Evolutionary conservation across 2,797 vertebrate genomes (phyloP).

Genomic region (Spea hammondii): DNA sequence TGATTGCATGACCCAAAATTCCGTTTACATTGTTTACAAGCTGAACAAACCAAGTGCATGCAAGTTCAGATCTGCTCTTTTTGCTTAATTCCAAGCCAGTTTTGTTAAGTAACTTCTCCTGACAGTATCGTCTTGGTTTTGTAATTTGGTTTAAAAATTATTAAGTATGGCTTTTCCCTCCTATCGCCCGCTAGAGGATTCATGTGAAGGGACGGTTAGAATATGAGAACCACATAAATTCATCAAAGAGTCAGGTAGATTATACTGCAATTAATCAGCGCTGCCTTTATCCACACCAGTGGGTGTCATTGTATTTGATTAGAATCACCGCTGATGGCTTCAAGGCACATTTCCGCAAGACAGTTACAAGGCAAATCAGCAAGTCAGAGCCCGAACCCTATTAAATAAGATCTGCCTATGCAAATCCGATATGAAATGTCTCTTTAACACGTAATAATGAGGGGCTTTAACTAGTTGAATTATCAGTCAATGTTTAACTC

Average conservation of each 20-base stretch:
- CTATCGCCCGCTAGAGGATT: slow-evolving; percentile 4
- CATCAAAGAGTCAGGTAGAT: slow-evolving; percentile 49
- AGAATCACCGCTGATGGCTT: slow-evolving; percentile 52
- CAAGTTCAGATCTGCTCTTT: slow-evolving; percentile 5
- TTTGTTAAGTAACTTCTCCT: slow-evolving; percentile 23
- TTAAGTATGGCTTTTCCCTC: slow-evolving; percentile 23
- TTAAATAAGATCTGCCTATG: slow-evolving; percentile 42
- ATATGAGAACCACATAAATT: slow-evolving; percentile 36
- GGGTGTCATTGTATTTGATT: slow-evolving; percentile 45
- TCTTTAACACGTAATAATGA: slow-evolving; percentile 16
- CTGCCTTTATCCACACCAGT: slow-evolving; percentile 53
- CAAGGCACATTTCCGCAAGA: slow-evolving; percentile 54
- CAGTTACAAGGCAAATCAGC: slow-evolving; percentile 45
- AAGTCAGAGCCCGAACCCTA: slow-evolving; percentile 43
- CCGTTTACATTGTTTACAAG: slow-evolving; percentile 19
- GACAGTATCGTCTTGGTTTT: background rate
- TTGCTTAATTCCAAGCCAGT: background rate
- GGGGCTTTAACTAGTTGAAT: too few species aligned
- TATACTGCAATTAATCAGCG: slow-evolving; percentile 54
- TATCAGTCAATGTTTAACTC: too few species aligned
- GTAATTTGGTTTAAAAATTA: slow-evolving; percentile 32
- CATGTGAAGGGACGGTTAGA: slow-evolving; percentile 5
- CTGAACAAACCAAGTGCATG: slow-evolving; percentile 14
- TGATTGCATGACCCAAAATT: background rate
- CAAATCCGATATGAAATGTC: slow-evolving; percentile 38